Conservation (phyloP, 2,113 vertebrate genomes). For the Eleginops maclovinus region DNA sequence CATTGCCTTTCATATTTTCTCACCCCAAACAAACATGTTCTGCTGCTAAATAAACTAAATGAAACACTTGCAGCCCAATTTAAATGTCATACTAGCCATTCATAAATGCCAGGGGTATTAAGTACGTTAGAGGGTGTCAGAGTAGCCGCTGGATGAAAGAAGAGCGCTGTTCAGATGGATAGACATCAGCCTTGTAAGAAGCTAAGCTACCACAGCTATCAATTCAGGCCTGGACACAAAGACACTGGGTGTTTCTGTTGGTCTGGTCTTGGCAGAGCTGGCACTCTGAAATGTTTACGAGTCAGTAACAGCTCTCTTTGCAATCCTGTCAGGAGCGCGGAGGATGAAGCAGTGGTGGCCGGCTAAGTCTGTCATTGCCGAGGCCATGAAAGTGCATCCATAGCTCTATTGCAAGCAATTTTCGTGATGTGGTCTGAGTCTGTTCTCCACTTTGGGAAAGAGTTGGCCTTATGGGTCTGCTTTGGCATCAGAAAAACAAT, state of each 20-base stretch:
- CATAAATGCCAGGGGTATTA: conserved; percentile 57
- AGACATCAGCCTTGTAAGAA: conserved; percentile 47
- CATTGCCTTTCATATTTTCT: conserved; percentile 16
- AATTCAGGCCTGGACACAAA: conserved; percentile 67
- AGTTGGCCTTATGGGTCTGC: not conserved
- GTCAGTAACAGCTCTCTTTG: conserved; percentile 54
- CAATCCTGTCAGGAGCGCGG: conserved; percentile 45
- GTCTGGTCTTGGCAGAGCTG: conserved; percentile 27
- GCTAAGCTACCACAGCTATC: conserved; percentile 65
- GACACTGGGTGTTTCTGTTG: conserved; percentile 54
- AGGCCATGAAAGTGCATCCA: conserved; percentile 17
- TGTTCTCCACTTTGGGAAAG: not conserved
- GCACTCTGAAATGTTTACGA: conserved; percentile 49
- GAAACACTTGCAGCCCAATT: conserved; percentile 27
- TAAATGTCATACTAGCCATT: conserved; percentile 55
- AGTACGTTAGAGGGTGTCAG: conserved; percentile 54
- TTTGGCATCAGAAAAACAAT: conserved; percentile 17
- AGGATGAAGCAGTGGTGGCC: conserved; percentile 19
- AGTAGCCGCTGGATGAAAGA: conserved; percentile 56
- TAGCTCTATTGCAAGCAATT: conserved; percentile 35
- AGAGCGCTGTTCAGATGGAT: conserved; percentile 61
- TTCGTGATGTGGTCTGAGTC: conserved; percentile 4
- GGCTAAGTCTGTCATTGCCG: conserved; percentile 10
- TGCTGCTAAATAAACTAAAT: conserved; percentile 60
- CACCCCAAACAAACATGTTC: conserved; percentile 17